These are phyloP conservation scores for Ichneumon xanthorius DNA, from an alignment of 2,888 invertebrate species.

Conservation along the genomic window DNA sequence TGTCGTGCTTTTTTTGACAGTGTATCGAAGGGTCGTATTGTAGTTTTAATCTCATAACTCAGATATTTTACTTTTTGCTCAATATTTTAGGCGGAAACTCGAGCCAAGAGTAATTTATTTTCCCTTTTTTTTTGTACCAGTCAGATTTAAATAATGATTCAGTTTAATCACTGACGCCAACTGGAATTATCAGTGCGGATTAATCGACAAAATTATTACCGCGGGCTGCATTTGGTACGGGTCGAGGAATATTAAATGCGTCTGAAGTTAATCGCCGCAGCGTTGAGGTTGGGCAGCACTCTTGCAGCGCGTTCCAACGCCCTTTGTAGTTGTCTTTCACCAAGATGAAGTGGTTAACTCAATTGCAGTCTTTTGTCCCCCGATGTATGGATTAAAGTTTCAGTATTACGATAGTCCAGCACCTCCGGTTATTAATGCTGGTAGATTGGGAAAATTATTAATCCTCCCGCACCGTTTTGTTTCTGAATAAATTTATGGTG, in stretches of 20 bases:
- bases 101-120: neutral
- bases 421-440: slow-evolving; percentile 30
- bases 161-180: slow-evolving; percentile 1
- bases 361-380: slow-evolving; percentile 48
- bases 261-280: slow-evolving; percentile 45
- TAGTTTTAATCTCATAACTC: neutral
- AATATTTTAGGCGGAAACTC: neutral
- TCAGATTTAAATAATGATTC: slow-evolving; percentile 13
- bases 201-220: slow-evolving; percentile 38
- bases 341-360: slow-evolving; percentile 56
- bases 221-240: slow-evolving; percentile 57
- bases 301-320: slow-evolving; percentile 28
- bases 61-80: neutral
- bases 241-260: slow-evolving; percentile 63
- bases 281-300: slow-evolving; percentile 34
- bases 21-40: neutral
- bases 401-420: neutral
- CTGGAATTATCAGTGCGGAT: slow-evolving; percentile 16
- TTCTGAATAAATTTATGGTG: neutral
- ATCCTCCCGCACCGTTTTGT: neutral
- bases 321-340: slow-evolving; percentile 52
- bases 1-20: neutral
- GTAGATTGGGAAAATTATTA: slow-evolving; percentile 22
- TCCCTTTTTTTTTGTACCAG: neutral
- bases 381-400: neutral